phyloP scores from a whole-genome alignment of 2,888 invertebrate genomes.

The Electrophaes corylata region DNA sequence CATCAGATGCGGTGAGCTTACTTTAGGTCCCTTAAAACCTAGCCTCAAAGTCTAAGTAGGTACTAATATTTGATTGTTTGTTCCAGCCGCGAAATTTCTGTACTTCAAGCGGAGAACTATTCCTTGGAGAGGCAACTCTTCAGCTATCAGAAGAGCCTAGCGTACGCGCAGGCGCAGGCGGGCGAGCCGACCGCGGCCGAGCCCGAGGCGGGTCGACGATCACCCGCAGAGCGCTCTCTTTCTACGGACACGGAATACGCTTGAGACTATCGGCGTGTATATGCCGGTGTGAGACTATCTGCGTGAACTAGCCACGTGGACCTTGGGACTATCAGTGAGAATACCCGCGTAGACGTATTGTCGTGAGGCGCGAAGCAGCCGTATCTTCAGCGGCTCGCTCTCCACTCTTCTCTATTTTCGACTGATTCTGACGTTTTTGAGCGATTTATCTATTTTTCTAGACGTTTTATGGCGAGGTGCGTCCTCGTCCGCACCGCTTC shows the following conservation, averaged over 20 bases:
- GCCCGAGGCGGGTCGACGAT: conserved; percentile 70
- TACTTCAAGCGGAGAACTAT: conserved; percentile 93
- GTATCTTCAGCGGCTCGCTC: conserved; percentile 50
- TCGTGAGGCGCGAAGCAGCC: conserved; percentile 45
- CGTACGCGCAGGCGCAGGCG: conserved; percentile 87
- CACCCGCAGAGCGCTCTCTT: conserved; percentile 84
- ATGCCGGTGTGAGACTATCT: conserved; percentile 1
- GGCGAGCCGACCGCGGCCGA: conserved; percentile 73
- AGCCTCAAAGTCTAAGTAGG: too few species aligned
- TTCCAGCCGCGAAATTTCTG: conserved; percentile 90
- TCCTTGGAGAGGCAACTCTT: conserved; percentile 92
- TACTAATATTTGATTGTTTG: conserved; percentile 19
- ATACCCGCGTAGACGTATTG: background rate
- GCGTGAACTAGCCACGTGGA: background rate
- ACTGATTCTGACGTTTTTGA: conserved; percentile 84
- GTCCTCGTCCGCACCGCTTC: conserved; percentile 82
- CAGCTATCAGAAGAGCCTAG: conserved; percentile 92
- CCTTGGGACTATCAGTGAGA: too few species aligned
- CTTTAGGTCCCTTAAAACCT: background rate
- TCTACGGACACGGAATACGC: conserved; percentile 90
- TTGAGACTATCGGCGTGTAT: conserved; percentile 66
- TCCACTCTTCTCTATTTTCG: conserved; percentile 77
- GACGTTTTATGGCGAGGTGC: conserved; percentile 82
- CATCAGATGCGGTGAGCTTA: conserved; percentile 90
- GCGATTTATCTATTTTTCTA: conserved; percentile 85